Evolutionary conservation across 2,113 vertebrate species (phyloP), one percentile per base, ranked within the genome.

Genomic region (Paramormyrops kingsleyae): DNA sequence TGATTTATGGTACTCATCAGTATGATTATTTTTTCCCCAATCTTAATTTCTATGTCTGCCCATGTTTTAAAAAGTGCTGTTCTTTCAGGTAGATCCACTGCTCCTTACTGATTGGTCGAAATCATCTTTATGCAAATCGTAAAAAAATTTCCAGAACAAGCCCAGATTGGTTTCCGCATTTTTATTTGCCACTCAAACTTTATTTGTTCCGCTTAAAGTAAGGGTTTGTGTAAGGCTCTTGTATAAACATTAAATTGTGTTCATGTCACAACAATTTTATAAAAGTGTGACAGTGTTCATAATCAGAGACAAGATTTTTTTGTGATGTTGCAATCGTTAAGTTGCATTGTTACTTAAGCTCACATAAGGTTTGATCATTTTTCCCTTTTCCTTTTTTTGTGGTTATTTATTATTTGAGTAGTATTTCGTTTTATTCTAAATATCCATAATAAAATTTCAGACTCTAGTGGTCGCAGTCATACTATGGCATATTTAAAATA

Each of bases 391-490:
- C 27, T 35, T 70, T 31, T 6, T 9, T 24, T 7, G 56, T 21
- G 52, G 52, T 6, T 53, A 24, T 59, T 24, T 62, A 9, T 62
- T 62, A n/a, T 62, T 62, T n/a, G 56, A 62, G 21, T 62, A 62
- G 21, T 62, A n/a, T 62, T 62, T 77, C 6, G 84, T 77, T 83
- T 89, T 87, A 77, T 87, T 90, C 46, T 39, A 49, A 50, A 87
- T 88, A 92, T 93, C 91, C 92, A 92, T 92, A 90, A 92, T 92
- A 56, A 83, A 92, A 86, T 62, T 88, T 92, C 90, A 93, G 92
- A 92, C 91, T 92, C 89, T 88, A 88, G 47, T 88, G 77, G 35
- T 88, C 42, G 15, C 31, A 35, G 7, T 83, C 87, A 89, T 91
- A 90, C 89, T 90, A 90, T 39, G 83, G 83, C 83, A 49, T 91